Percentiles rank a stretch among this genome's conserved stretches.
These are phyloP conservation scores for Cydia fagiglandana DNA, from an alignment of 1,140 invertebrate species.

Conservation along the genomic window DNA sequence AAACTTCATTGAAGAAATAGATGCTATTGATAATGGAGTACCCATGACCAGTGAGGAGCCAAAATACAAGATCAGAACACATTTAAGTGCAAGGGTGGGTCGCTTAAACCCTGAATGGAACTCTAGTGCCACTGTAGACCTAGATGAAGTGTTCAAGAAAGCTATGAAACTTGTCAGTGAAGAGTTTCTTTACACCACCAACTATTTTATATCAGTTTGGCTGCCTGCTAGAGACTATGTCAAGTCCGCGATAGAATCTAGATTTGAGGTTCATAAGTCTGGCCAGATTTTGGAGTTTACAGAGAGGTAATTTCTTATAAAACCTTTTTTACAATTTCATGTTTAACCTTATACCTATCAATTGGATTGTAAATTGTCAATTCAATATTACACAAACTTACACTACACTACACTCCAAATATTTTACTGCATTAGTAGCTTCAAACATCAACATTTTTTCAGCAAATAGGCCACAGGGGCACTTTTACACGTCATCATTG, in stretches of 20 bases:
- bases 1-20: conserved; percentile 95
- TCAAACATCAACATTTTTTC: too few relatives aligned
- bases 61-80: conserved; percentile 89
- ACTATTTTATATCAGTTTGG: conserved; percentile 88
- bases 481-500: too few relatives aligned
- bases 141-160: conserved; percentile 83
- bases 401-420: too few relatives aligned
- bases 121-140: conserved; percentile 77
- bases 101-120: conserved; percentile 95
- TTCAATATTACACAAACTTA: too few relatives aligned
- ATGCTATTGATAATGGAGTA: conserved; percentile 98
- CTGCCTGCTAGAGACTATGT: conserved; percentile 90
- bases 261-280: conserved; percentile 82
- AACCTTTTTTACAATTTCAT: not conserved
- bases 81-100: conserved; percentile 87
- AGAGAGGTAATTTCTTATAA: conserved; percentile 54
- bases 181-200: conserved; percentile 90
- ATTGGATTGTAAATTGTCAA: too few relatives aligned
- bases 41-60: conserved; percentile 87
- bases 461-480: too few relatives aligned
- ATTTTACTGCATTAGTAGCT: too few relatives aligned
- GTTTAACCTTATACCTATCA: too few relatives aligned
- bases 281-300: conserved; percentile 90
- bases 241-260: conserved; percentile 83
- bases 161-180: conserved; percentile 89